Conservation (phyloP, 2,888 invertebrate genomes). For the Euzetes globulus region DNA sequence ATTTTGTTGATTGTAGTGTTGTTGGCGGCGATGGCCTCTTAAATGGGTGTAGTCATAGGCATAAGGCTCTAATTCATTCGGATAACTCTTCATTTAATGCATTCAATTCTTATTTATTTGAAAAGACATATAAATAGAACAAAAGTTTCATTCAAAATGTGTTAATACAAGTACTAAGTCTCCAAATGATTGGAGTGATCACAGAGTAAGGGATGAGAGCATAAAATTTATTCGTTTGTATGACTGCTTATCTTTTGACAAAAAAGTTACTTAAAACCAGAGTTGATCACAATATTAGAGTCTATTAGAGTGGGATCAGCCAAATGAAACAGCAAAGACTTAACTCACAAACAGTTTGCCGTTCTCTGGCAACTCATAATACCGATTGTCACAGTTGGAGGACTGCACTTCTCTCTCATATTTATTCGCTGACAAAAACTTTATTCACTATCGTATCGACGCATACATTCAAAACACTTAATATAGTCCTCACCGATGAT, state of each 20-base stretch:
- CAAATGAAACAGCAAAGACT: background rate
- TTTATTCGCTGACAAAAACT: background rate
- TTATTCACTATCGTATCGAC: background rate
- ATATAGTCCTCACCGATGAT: no score
- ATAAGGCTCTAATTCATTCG: constrained; percentile 4
- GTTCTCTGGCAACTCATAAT: background rate
- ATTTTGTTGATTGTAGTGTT: background rate
- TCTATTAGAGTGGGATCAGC: constrained; percentile 6
- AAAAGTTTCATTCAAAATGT: no score
- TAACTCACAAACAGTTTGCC: background rate
- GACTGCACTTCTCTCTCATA: background rate
- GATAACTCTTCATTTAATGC: background rate
- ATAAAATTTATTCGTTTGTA: background rate
- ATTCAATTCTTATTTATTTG: background rate
- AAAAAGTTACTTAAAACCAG: background rate
- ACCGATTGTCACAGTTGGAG: constrained; percentile 11
- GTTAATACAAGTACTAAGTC: background rate
- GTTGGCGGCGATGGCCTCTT: background rate
- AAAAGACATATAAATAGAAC: background rate
- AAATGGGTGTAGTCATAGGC: background rate
- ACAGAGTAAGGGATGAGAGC: background rate
- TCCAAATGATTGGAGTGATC: background rate
- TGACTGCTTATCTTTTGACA: background rate
- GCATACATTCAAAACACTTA: background rate
- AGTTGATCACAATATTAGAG: background rate